Base-by-base conservation (phyloP, 2,797 vertebrate genomes). In the Smutsia gigantea region DNA sequence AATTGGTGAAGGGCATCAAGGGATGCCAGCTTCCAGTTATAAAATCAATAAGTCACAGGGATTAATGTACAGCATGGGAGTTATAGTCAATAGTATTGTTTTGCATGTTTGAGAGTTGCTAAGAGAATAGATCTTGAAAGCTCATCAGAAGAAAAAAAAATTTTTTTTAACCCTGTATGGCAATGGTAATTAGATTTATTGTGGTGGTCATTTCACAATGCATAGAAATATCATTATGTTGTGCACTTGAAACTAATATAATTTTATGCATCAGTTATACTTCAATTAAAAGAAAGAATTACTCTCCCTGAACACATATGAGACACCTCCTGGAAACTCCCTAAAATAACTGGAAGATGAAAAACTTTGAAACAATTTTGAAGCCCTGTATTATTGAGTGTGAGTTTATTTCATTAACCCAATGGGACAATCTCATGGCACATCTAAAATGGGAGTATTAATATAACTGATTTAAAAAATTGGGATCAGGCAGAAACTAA, bases 361-460 rank as follows among this genome's bases (percentile, higher is more conserved):
- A 81, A 89, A 85, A 92, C 29, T 91, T 61, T 64, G 25, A 95
- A 87, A 90, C 82, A 14, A 93, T 66, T 57, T 92, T 83, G 72
- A 59, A 69, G 29, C 2, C 49, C 17, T 74, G 15, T 59, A 51
- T 64, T 64, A 64, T n/a, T 53, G 49, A 63, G 39, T 64, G 31
- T 92, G 29, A 57, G 21, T 46, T 88, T 88, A 61, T 89, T 90
- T 90, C 31, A 61, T 87, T 75, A 87, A 29, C 51, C 49, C 83
- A 87, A 79, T 92, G 42, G 75, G 87, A 84, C 46, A 71, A 69
- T 59, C 29, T 72, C 21, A n/a, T 23, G 27, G 37, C 13, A 87
- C 37, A 61, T 69, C 34, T 53, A 92, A n/a, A 90, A 64, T 34
- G n/a, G 21, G 18, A 74, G 25, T 57, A 61, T 66, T 79, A 88